These are phyloP conservation scores for Syngnathus scovelli DNA, from an alignment of 2,113 vertebrate genomes.

Conservation along the genomic window DNA sequence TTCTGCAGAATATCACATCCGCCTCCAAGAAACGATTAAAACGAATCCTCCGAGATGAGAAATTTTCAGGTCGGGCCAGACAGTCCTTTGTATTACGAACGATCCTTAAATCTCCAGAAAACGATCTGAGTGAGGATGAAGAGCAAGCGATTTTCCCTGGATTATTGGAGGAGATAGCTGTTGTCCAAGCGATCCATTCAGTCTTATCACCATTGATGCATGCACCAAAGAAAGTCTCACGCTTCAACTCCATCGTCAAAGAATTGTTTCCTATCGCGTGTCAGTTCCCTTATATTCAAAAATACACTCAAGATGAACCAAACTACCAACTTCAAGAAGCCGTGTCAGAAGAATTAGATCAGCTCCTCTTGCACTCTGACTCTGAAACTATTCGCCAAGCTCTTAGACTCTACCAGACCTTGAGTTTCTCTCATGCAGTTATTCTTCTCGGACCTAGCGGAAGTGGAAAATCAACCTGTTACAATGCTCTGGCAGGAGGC, in stretches of 20 bases:
- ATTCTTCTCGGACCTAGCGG: slow-evolving; percentile 77
- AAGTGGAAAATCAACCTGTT: slow-evolving; percentile 79
- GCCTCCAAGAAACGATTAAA: slow-evolving; percentile 49
- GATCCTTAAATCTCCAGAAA: neutral
- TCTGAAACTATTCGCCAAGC: slow-evolving; percentile 46
- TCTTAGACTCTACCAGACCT: slow-evolving; percentile 69
- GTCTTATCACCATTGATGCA: slow-evolving; percentile 48
- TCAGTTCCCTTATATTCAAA: slow-evolving; percentile 36
- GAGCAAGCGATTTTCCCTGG: slow-evolving; percentile 24
- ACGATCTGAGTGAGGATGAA: slow-evolving; percentile 3
- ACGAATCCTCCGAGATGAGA: slow-evolving; percentile 9
- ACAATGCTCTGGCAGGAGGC: slow-evolving; percentile 68
- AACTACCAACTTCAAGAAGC: slow-evolving; percentile 44
- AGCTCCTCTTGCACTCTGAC: slow-evolving; percentile 51
- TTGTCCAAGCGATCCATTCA: slow-evolving; percentile 68
- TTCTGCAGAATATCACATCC: slow-evolving; percentile 67
- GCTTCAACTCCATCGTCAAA: slow-evolving; percentile 64
- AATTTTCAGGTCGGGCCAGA: slow-evolving; percentile 15
- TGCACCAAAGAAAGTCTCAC: slow-evolving; percentile 36
- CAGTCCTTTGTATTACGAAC: neutral
- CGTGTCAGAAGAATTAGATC: slow-evolving; percentile 63
- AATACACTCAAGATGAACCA: slow-evolving; percentile 39
- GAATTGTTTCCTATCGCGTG: slow-evolving; percentile 65
- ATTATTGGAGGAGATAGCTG: slow-evolving; percentile 66
- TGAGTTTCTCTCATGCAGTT: slow-evolving; percentile 60